Evolutionary conservation across 2,113 vertebrate genomes (phyloP), one percentile per base, ranked within the genome.

Genomic region (Pholis gunnellus): DNA sequence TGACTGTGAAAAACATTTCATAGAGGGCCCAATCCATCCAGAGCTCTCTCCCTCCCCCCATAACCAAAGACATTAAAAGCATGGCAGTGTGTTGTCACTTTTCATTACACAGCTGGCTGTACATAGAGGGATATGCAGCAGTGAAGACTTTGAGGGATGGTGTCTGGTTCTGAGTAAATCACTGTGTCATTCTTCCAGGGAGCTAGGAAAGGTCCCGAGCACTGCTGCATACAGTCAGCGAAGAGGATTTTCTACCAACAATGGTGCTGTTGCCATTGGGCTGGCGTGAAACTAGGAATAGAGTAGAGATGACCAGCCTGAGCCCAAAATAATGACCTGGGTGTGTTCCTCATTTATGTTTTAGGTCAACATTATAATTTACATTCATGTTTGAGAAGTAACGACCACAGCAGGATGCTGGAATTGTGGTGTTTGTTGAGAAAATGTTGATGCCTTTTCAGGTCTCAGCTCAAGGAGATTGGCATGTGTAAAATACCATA

Each of bases 91-190:
- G 81, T 86, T 93, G 93, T 92, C 92, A 92, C 80, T 93, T 91
- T 88, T 89, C 83, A 93, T 94, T 94, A 93, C 87, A 92, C 87
- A 94, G 90, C 78, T 73, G 83, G 84, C 75, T 84, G 84, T 91
- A 83, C 84, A 83, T 73, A 77, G 77, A 84, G 65, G 83, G 67
- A 83, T 87, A 73, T 50, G 69, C 83, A 40, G 74, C 85, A 66
- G 75, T 85, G 75, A 85, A 64, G 90, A 92, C 93, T 91, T 90
- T 89, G 91, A 93, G 84, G 79, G 83, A 91, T 93, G 89, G 84
- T 70, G 81, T 63, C 27, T n/a, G 81, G 80, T 85, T 91, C 72
- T 9, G 68, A 84, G 79, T 87, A 87, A 91, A 92, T 91, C 86
- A 87, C 82, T 87, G 86, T 88, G 71, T 82, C 82, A 85, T 84